phyloP scores from a whole-genome alignment of 2,888 invertebrate species.

The Drosophila heteroneura region DNA sequence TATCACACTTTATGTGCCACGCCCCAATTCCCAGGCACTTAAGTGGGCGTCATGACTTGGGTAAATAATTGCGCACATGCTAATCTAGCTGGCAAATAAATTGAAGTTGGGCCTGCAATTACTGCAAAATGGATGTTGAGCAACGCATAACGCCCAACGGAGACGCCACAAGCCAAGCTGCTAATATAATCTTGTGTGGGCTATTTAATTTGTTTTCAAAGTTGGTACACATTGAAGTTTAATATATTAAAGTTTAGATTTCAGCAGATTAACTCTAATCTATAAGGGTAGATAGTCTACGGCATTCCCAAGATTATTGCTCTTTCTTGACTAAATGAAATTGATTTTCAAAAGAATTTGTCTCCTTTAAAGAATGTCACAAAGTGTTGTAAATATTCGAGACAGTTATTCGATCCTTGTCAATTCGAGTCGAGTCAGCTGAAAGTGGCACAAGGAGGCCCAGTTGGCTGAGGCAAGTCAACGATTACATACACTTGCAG shows the following conservation, averaged over 20 bases:
- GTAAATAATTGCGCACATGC: constrained; percentile 28
- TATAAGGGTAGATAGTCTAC: background rate
- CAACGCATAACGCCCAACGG: background rate
- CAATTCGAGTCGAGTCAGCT: constrained; percentile 24
- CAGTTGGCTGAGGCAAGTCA: background rate
- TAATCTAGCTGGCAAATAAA: constrained; percentile 6
- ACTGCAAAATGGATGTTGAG: constrained; percentile 2
- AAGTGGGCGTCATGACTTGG: constrained; percentile 15
- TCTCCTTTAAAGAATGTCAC: background rate
- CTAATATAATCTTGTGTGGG: too few species aligned
- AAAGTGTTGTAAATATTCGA: constrained; percentile 5
- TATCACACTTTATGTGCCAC: constrained; percentile 30
- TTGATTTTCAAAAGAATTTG: background rate
- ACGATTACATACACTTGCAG: background rate
- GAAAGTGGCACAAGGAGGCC: constrained; percentile 6
- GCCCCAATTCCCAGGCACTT: constrained; percentile 20
- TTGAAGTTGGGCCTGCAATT: constrained; percentile 2
- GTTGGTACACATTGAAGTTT: too few species aligned
- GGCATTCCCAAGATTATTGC: background rate
- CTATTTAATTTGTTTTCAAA: background rate
- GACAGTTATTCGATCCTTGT: constrained; percentile 25
- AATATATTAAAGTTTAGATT: background rate
- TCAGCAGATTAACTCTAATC: background rate
- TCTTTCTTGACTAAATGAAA: background rate
- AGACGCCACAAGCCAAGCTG: background rate